phyloP scores from a whole-genome alignment of 2,797 vertebrate species.

The Balearica regulorum region DNA sequence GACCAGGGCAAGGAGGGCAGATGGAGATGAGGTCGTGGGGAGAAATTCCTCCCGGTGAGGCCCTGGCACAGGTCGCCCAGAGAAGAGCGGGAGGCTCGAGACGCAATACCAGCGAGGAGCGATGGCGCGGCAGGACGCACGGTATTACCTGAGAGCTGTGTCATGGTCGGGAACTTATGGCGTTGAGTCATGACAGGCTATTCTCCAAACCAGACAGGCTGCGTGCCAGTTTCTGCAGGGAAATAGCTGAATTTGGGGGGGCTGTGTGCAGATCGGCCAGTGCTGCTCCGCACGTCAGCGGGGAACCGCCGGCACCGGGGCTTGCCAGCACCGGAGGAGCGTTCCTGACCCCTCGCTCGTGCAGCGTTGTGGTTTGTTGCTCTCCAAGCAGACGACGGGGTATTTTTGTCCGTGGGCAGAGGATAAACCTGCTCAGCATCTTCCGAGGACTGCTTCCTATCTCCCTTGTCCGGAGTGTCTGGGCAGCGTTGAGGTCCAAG shows the following conservation, averaged over 20 bases:
- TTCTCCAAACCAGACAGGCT: background rate
- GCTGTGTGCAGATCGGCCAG: background rate
- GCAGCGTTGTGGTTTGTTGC: too few relatives aligned
- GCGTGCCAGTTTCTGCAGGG: background rate
- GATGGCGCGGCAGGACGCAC: accelerated
- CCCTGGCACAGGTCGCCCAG: too few relatives aligned
- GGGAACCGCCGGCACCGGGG: background rate
- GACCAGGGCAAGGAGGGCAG: too few relatives aligned
- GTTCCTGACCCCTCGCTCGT: background rate
- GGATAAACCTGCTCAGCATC: background rate
- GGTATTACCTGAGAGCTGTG: background rate
- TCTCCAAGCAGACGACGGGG: too few relatives aligned
- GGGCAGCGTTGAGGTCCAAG: background rate
- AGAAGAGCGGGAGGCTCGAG: background rate
- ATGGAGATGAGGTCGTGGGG: too few relatives aligned
- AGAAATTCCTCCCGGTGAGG: too few relatives aligned
- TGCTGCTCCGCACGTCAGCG: background rate
- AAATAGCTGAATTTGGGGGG: background rate
- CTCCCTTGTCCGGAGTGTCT: background rate
- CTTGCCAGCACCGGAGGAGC: background rate
- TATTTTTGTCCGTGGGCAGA: too few relatives aligned
- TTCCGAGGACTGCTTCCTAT: background rate
- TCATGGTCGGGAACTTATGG: background rate
- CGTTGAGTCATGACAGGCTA: background rate
- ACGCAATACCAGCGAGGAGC: background rate